Percentiles rank a stretch among this genome's conserved stretches.
Conservation (phyloP, 2,888 invertebrate species). For the Quadroppia sp. region DNA sequence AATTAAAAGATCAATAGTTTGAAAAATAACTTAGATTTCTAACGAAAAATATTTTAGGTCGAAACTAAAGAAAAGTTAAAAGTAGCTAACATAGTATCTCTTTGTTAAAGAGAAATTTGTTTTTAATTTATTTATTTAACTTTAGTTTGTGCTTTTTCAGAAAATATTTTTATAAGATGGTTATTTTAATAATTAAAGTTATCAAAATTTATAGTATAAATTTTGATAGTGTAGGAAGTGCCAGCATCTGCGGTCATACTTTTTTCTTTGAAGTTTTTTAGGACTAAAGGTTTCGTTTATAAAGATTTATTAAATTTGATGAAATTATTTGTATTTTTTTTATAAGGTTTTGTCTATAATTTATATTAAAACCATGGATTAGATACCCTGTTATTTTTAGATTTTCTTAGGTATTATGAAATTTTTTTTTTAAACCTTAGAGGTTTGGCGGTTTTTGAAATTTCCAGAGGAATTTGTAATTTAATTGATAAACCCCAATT, state of each 20-base stretch:
- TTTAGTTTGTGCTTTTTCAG: not conserved
- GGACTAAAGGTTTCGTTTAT: not conserved
- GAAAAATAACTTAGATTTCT: not conserved
- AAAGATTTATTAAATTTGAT: not conserved
- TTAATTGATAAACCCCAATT: constrained; percentile 30
- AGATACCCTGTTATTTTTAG: constrained; percentile 39
- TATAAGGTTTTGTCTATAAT: too few relatives aligned
- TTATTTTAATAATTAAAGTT: constrained; percentile 29
- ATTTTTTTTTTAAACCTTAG: constrained; percentile 29
- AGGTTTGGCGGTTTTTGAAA: constrained; percentile 32
- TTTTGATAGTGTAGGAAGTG: constrained; percentile 3
- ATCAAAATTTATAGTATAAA: not conserved
- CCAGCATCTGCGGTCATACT: constrained; percentile 41
- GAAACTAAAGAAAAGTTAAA: not conserved
- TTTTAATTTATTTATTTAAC: constrained; percentile 11
- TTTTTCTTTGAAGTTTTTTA: not conserved
- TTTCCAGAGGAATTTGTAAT: constrained; percentile 35
- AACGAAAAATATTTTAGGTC: not conserved
- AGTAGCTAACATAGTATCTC: constrained; percentile 1
- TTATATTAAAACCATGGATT: constrained; percentile 34
- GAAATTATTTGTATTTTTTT: constrained; percentile 19
- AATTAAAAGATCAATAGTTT: not conserved
- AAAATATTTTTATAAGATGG: constrained; percentile 3
- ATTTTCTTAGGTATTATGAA: constrained; percentile 19
- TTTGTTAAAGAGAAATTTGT: constrained; percentile 35